These are phyloP conservation scores for Pseudorhombus dupliciocellatus DNA, from an alignment of 2,113 vertebrate genomes.

Conservation along the genomic window DNA sequence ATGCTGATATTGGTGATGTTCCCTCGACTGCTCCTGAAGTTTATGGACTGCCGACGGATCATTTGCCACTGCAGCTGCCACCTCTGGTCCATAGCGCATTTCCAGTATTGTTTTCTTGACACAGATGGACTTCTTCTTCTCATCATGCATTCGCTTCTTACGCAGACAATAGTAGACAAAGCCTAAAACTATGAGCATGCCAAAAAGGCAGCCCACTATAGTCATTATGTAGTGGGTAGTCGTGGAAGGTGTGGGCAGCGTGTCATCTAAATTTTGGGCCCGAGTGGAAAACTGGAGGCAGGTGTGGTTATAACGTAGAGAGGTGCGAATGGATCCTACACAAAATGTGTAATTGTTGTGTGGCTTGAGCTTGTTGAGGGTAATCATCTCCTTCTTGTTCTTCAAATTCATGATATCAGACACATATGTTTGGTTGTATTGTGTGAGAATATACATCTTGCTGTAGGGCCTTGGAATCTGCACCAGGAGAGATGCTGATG, in stretches of 20 bases:
- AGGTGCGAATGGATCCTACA: conserved; percentile 94
- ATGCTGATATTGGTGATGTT: conserved; percentile 86
- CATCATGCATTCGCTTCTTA: conserved; percentile 91
- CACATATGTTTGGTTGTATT: conserved; percentile 94
- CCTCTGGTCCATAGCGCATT: conserved; percentile 97
- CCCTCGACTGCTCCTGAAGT: conserved; percentile 90
- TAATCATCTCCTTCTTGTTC: conserved; percentile 94
- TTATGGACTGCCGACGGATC: conserved; percentile 91
- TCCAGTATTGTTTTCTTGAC: conserved; percentile 98
- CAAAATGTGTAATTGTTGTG: conserved; percentile 98
- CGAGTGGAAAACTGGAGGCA: conserved; percentile 92
- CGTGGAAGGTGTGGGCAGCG: conserved; percentile 89
- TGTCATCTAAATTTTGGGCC: conserved; percentile 83
- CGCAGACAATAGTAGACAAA: conserved; percentile 96
- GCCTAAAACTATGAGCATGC: conserved; percentile 96
- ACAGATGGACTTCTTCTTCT: conserved; percentile 95
- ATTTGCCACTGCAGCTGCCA: conserved; percentile 84
- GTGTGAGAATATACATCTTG: conserved; percentile 98
- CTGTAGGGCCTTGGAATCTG: conserved; percentile 95
- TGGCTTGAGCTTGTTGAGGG: conserved; percentile 89
- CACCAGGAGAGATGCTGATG: conserved; percentile 91
- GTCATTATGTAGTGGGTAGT: conserved; percentile 99
- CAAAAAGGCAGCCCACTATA: conserved; percentile 95
- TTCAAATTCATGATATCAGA: conserved; percentile 96
- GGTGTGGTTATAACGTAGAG: conserved; percentile 96